Evolutionary conservation across 2,797 vertebrate genomes (phyloP), one percentile per base, ranked within the genome.

Genomic region (Periparus ater): DNA sequence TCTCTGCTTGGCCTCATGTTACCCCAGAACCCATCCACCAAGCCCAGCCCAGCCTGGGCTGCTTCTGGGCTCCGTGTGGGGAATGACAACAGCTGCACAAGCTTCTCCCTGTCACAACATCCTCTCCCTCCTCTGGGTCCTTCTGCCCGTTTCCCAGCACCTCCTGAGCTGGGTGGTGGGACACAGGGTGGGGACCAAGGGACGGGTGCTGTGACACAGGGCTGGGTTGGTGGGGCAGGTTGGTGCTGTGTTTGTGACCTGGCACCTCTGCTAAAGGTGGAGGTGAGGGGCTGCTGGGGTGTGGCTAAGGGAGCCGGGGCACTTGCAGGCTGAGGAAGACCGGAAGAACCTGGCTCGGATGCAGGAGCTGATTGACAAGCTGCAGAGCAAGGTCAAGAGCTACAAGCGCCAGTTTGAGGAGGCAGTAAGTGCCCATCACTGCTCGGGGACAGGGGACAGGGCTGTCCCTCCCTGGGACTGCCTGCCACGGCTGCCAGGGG

Each of bases 391-490:
- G 94, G 97, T 99, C 94, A 99, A 99, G 98, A 98, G 98, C 96
- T 99, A 98, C 97, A 99, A 99, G 95, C 98, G 98, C 47, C 99
- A 99, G 97, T 98, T 98, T 12, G 99, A 99, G 91, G 99, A 99
- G 96, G 99, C 98, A 45, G 99, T 99, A 96, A 98, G 99, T 98
- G 58, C 29, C 38, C 0, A 0, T 15, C 58, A 9, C n/a, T 26
- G 16, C 61, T 14, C 21, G 11, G 13, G 20, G 40, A 11, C 17
- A 13, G 53, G 1, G 17, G 20, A 13, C n/a, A 19, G 80, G 0
- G 14, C 40, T 34, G n/a, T 8, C 30, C 57, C 36, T 57, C 26
- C 53, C 26, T 0, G 8, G 53, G 15, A 17, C 22, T 29, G 58
- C 63, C 50, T 30, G n/a, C 26, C n/a, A 2, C 0, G 44, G 29